These are phyloP conservation scores for Myanophis thanlyinensis DNA, from an alignment of 2,113 vertebrate species.

Conservation along the genomic window DNA sequence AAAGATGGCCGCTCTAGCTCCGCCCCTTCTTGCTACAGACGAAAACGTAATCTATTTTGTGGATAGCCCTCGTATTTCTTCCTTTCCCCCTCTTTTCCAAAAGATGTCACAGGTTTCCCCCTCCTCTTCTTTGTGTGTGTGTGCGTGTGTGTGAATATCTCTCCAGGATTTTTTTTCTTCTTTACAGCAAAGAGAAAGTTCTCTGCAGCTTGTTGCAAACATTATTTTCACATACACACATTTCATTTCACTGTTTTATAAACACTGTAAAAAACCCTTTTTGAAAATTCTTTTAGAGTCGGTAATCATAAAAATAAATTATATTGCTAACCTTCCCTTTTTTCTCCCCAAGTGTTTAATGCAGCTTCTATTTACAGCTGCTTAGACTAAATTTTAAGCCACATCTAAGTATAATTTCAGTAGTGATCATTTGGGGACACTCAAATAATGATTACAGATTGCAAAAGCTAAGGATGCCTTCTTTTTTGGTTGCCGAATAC, in stretches of 20 bases:
- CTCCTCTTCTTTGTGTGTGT: background rate
- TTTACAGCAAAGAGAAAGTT: background rate
- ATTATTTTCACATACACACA: background rate
- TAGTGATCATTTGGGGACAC: background rate
- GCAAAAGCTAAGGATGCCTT: background rate
- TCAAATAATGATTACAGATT: background rate
- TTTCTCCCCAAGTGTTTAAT: background rate
- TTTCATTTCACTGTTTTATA: background rate
- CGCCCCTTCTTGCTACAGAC: too few relatives aligned
- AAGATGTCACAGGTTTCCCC: background rate
- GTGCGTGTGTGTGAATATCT: background rate
- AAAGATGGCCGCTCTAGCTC: too few relatives aligned
- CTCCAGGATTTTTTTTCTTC: background rate
- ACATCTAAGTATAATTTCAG: background rate
- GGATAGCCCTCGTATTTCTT: too few relatives aligned
- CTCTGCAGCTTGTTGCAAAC: background rate
- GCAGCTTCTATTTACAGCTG: background rate
- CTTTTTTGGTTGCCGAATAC: background rate
- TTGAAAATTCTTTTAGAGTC: background rate
- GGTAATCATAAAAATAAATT: background rate
- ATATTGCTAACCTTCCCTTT: background rate
- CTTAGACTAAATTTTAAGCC: background rate
- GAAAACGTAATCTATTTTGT: too few relatives aligned
- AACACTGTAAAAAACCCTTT: background rate
- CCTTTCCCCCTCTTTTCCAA: background rate